Base-by-base conservation (phyloP, 2,888 invertebrate genomes). In the Trichogramma evanescens region DNA sequence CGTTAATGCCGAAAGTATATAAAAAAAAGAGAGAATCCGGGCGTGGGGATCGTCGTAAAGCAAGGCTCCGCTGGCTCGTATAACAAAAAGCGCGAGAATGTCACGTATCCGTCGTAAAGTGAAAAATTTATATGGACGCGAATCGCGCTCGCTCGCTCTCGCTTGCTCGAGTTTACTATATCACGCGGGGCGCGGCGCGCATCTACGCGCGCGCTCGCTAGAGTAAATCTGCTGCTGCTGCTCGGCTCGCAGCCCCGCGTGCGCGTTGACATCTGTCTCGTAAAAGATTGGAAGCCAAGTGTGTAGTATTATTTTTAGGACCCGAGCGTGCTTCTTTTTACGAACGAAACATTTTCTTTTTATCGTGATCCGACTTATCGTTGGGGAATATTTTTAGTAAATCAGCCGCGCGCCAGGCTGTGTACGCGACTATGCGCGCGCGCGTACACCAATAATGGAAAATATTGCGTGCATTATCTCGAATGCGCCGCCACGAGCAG, bases 341-440 rank as follows among this genome's bases (percentile, higher is more conserved):
- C 26, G 66, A 61, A 50, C 57, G 49, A 54, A 41, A 38, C 50
- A 57, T 56, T 67, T 63, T 7, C 59, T 43, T 51, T 41, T 10
- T 58, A 45, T 53, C 44, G 53, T 58, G 63, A 65, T 67, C 67
- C 63, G 63, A 66, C 63, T 58, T 41, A 38, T 26, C 26, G 26
- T 26, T 26, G 26, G 26, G 26, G 26, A 26, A 26, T 26, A 26
- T 26, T 26, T 26, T 26, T 26, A 26, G 26, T 26, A 26, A 26
- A 26, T 26, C 26, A 26, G 26, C 26, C 26, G 26, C 2, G 26
- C 26, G 26, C 26, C 26, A 26, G 26, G 26, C 26, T 26, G 26
- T 13, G 26, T 26, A 26, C 26, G 26, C 26, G 26, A 26, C 26
- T 26, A 26, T 13, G 2, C 26, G 26, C 26, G 26, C 3, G 26